These are phyloP conservation scores for Perccottus glenii DNA, from an alignment of 2,113 vertebrate genomes.

Conservation along the genomic window DNA sequence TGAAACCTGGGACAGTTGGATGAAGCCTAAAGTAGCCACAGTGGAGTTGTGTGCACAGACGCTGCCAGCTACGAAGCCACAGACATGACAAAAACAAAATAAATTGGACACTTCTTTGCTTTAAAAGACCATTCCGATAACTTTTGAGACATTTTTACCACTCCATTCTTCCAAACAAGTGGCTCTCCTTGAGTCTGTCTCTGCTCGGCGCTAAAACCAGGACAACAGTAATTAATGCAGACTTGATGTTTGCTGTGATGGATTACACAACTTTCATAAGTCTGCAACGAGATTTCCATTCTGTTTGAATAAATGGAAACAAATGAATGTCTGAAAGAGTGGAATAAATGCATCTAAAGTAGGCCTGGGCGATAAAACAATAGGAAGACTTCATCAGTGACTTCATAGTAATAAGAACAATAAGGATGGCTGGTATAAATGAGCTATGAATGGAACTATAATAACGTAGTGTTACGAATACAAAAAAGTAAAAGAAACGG, in stretches of 20 bases:
- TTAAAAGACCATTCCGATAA: not conserved
- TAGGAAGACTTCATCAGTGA: not conserved
- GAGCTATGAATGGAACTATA: not conserved
- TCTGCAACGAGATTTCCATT: not conserved
- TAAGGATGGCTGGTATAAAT: not conserved
- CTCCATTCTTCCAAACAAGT: not conserved
- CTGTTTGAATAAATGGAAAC: slow-evolving; percentile 12
- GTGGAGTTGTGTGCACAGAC: slow-evolving; percentile 9
- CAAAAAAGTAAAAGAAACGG: too few species aligned
- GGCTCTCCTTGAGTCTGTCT: not conserved
- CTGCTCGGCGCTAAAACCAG: not conserved
- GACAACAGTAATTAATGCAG: slow-evolving; percentile 4
- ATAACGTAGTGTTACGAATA: too few species aligned
- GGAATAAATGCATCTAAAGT: slow-evolving; percentile 9
- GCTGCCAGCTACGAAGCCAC: slow-evolving; percentile 1
- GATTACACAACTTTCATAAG: not conserved
- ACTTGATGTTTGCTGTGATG: not conserved
- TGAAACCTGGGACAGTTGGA: slow-evolving; percentile 6
- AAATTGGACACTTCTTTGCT: not conserved
- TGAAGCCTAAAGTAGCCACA: slow-evolving; percentile 9
- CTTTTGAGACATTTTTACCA: not conserved
- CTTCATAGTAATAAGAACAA: not conserved
- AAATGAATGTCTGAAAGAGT: slow-evolving; percentile 5
- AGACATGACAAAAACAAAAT: slow-evolving; percentile 1
- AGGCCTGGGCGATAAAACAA: not conserved